A percentile compares a stretch with the other conserved stretches of the same genome.
phyloP scores from a whole-genome alignment of 2,797 vertebrate genomes.

The Halcyon smyrnensis region DNA sequence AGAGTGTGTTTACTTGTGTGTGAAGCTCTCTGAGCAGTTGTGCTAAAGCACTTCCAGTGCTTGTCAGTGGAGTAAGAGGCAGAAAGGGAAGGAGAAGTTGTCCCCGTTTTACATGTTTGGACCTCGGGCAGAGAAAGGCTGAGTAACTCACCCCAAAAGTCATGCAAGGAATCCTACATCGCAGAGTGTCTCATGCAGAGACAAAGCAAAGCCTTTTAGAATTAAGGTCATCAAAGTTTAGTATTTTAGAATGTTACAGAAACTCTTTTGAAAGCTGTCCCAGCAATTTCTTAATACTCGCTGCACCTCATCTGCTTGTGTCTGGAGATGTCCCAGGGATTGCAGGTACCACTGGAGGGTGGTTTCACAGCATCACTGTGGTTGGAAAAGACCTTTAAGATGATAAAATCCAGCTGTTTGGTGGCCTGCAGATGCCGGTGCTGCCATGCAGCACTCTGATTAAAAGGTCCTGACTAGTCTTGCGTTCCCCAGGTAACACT shows the following conservation, averaged over 20 bases:
- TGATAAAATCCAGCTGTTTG: too few relatives aligned
- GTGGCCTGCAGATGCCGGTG: not conserved
- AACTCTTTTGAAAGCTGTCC: not conserved
- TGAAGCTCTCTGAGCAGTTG: accelerated
- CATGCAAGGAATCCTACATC: not conserved
- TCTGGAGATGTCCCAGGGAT: not conserved
- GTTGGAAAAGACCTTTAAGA: too few relatives aligned
- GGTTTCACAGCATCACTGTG: too few relatives aligned
- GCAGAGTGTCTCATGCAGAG: accelerated
- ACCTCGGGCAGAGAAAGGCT: not conserved
- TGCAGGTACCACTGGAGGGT: accelerated
- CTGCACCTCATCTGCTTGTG: not conserved
- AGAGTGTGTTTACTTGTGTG: not conserved
- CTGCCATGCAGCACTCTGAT: not conserved
- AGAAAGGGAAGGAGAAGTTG: not conserved
- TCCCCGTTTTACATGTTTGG: not conserved
- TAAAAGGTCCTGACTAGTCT: not conserved
- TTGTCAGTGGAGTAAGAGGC: not conserved
- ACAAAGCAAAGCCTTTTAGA: not conserved
- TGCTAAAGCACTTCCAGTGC: not conserved
- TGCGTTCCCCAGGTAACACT: accelerated
- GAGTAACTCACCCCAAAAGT: not conserved
- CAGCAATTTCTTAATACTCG: accelerated
- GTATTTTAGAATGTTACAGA: not conserved
- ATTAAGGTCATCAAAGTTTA: not conserved